Conservation (phyloP, 2,888 invertebrate genomes). For the Eurois occulta region DNA sequence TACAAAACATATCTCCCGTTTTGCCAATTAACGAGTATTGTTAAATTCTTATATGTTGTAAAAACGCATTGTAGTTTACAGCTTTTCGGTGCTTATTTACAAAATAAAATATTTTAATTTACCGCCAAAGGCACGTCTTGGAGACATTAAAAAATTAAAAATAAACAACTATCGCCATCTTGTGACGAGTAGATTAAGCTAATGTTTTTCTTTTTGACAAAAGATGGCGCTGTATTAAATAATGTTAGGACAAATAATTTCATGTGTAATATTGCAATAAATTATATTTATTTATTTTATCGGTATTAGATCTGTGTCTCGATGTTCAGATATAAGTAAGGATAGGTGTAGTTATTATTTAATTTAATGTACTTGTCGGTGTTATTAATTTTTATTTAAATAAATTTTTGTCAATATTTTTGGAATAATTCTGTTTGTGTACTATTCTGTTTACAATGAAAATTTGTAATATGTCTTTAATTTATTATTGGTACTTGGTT, state of each 20-base stretch:
- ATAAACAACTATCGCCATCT: slow-evolving; percentile 46
- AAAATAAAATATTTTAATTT: slow-evolving; percentile 51
- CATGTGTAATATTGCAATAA: slow-evolving; percentile 72
- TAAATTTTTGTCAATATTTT: background rate
- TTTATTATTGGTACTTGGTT: slow-evolving; percentile 1
- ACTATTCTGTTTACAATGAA: background rate
- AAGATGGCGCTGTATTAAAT: slow-evolving; percentile 50
- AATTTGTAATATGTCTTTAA: background rate
- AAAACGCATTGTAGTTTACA: slow-evolving; percentile 68
- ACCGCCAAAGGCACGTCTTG: slow-evolving; percentile 61
- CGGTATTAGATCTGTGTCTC: slow-evolving; percentile 41
- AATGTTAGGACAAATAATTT: slow-evolving; percentile 41
- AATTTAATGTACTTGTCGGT: background rate
- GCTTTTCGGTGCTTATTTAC: slow-evolving; percentile 69
- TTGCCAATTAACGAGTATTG: slow-evolving; percentile 87
- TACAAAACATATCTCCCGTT: slow-evolving; percentile 88
- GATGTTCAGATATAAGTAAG: slow-evolving; percentile 51
- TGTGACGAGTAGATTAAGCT: slow-evolving; percentile 5
- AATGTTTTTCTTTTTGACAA: slow-evolving; percentile 15
- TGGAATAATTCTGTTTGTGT: background rate
- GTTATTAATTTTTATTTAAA: background rate
- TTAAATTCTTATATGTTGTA: slow-evolving; percentile 77
- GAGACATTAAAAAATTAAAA: slow-evolving; percentile 54
- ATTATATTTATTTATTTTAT: slow-evolving; percentile 51
- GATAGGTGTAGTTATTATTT: background rate